Evolutionary conservation across 2,888 invertebrate species (phyloP).

Genomic region (Drosophila yooni): DNA sequence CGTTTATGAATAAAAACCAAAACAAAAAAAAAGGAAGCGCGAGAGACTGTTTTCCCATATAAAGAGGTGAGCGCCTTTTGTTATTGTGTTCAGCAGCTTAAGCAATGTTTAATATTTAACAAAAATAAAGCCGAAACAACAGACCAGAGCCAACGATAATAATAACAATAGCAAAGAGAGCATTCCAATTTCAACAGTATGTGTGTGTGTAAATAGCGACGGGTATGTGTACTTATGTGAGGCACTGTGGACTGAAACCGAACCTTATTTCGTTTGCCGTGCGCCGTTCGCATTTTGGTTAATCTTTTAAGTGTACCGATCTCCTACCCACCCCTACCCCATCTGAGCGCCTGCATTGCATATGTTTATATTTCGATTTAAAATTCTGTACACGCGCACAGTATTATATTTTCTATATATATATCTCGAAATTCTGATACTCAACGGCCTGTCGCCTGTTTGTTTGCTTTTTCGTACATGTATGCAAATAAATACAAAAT

Average conservation of each 20-base stretch:
- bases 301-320: constrained; percentile 75
- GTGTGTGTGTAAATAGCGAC: constrained; percentile 18
- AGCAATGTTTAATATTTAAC: constrained; percentile 74
- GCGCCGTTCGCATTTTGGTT: constrained; percentile 55
- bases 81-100: constrained; percentile 72
- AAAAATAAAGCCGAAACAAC: constrained; percentile 61
- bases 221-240: constrained; percentile 17
- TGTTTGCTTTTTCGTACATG: constrained; percentile 53
- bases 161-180: constrained; percentile 28
- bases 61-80: constrained; percentile 43
- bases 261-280: constrained; percentile 42
- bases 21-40: constrained; percentile 25
- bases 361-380: constrained; percentile 72
- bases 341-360: constrained; percentile 4
- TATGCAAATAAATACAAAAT: constrained; percentile 72
- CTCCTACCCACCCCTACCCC: constrained; percentile 11
- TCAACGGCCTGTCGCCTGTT: constrained; percentile 52
- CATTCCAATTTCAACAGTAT: constrained; percentile 41
- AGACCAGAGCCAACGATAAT: constrained; percentile 10
- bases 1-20: constrained; percentile 37
- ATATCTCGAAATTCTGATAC: constrained; percentile 35
- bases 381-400: constrained; percentile 74
- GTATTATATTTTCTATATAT: constrained; percentile 69
- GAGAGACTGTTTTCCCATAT: constrained; percentile 32
- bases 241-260: constrained; percentile 32